Conservation (phyloP, 1,140 invertebrate species). For the Ceratosolen fusciceps region DNA sequence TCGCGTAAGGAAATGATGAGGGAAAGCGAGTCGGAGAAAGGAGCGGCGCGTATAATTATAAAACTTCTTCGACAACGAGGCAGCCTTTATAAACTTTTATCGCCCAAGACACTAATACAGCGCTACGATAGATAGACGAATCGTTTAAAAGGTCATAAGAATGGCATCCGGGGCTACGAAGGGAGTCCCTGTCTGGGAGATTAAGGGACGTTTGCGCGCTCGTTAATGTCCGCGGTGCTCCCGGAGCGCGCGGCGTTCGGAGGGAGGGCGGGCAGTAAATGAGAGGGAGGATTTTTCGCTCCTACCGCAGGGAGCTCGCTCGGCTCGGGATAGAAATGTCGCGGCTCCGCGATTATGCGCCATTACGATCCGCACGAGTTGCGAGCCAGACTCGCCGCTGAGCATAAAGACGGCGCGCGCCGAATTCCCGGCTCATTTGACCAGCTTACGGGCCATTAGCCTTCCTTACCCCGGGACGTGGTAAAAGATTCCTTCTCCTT, state of each 20-base stretch:
- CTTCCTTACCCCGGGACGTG: conserved; percentile 54
- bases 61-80: too few relatives aligned
- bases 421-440: conserved; percentile 72
- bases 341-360: background rate
- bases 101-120: background rate
- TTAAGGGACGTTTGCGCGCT: background rate
- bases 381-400: conserved; percentile 60
- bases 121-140: too few relatives aligned
- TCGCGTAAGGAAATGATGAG: too few relatives aligned
- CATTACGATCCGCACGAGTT: conserved; percentile 56
- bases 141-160: background rate
- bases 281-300: background rate
- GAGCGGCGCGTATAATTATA: too few relatives aligned
- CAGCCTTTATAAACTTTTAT: too few relatives aligned
- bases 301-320: background rate
- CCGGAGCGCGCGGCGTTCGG: too few relatives aligned
- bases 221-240: background rate
- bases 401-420: conserved; percentile 65
- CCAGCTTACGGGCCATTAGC: conserved; percentile 71
- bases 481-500: too few relatives aligned
- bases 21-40: too few relatives aligned
- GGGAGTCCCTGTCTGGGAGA: background rate
- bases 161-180: background rate
- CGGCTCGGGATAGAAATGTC: background rate
- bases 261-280: background rate